Base-by-base conservation (phyloP, 1,140 invertebrate genomes). In the Bicyclus anynana region DNA sequence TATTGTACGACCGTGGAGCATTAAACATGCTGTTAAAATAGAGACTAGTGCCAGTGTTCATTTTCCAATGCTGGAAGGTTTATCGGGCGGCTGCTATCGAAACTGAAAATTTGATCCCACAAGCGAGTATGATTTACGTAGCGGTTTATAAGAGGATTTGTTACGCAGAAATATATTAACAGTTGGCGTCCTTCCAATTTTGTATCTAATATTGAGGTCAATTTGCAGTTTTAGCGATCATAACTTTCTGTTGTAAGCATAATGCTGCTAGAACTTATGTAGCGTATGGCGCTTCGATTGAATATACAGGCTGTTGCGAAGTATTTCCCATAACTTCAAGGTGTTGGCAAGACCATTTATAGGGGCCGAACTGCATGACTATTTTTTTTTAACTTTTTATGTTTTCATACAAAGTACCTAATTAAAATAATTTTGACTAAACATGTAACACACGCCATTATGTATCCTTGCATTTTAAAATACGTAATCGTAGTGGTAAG, bases 21-120 rank as follows among this genome's bases (percentile, higher is more conserved):
- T 62, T 64, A 62, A 62, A 59, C 59, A 58, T 53, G 59, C 51
- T 58, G 51, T 51, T 62, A 62, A 62, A 62, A 62, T 48, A 62
- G 59, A 52, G 48, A 38, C 59, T 52, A 38, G 46, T 52, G 44
- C 53, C 49, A 54, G 47, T 38, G 53, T 61, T 52, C 53, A 61
- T 61, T 55, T 61, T 46, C 59, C 53, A 61, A 61, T 47, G 37
- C 18, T 27, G 54, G 27, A 33, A 59, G 50, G 59, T 47, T 61
- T 61, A 61, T 61, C 59, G 53, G 47, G 26, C 37, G 46, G 35
- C 51, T 53, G 52, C 59, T 50, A 61, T 61, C 53, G 59, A 40
- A 61, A 61, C 52, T 61, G 59, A 64, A 64, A 64, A 64, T 64
- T 64, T 64, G 53, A 64, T 64, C 56, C 62, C 53, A 59, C 52